Evolutionary conservation across 1,140 invertebrate species (phyloP), one percentile per base, ranked within the genome.

Genomic region (Panulirus ornatus): DNA sequence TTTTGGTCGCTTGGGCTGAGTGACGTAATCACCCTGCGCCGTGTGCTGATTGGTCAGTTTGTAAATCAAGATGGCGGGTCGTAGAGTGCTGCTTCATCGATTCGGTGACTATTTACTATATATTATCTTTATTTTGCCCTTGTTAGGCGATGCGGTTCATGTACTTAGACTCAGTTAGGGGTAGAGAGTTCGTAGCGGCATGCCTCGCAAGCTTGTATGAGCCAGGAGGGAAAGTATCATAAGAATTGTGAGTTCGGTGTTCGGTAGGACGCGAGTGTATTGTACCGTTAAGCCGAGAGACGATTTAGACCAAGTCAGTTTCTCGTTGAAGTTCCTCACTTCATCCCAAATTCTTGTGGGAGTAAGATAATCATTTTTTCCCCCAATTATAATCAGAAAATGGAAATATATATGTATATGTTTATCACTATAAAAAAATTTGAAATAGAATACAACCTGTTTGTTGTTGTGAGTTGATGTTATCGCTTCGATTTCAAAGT

Each of bases 11-110:
- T 51, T 36, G 63, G 79, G 22, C 63, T 82, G 70, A 42, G 66
- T 89, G 88, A 89, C 88, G 88, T 89, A 89, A 89, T 58, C 79
- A 42, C 22, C 27, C 5, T 40, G 66, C 16, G 79, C 79, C 79
- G 44, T 70, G 2, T 47, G 42, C 88, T 89, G 78, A 89, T 89
- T 89, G 88, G 88, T 40, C 79, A 89, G 88, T 89, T 89, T 89
- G 88, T 89, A 83, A 89, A 83, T 89, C 88, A 89, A 89, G 88
- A 89, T 89, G 88, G 88, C 88, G 79, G 88, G 88, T 36, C 47
- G 88, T 36, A 51, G 79, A 84, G 79, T 36, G 79, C 88, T 75
- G 79, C 88, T 84, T 19, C 78, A 75, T 82, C 71, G 78, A 83
- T 71, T 76, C 40, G 88, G 88, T 89, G 51, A 89, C 58, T 89